These are phyloP conservation scores for Aethina tumida DNA, from an alignment of 1,140 invertebrate species.

Conservation along the genomic window DNA sequence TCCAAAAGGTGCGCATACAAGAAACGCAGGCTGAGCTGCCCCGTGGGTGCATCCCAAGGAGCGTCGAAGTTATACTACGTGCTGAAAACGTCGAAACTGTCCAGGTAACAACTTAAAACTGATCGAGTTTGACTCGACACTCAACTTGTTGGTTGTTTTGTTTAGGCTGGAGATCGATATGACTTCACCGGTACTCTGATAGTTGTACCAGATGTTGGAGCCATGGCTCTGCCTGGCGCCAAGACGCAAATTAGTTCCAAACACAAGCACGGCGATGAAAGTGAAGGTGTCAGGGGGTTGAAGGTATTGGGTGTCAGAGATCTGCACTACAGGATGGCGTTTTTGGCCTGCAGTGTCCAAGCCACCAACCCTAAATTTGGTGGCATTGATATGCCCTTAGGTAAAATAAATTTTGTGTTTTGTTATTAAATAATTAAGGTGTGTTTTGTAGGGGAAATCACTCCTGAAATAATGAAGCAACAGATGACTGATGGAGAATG, in stretches of 20 bases:
- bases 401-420: constrained; percentile 69
- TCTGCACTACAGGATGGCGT: constrained; percentile 90
- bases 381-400: constrained; percentile 63
- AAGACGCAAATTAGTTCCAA: constrained; percentile 70
- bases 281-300: constrained; percentile 79
- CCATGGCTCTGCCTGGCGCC: constrained; percentile 75
- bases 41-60: constrained; percentile 91
- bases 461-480: constrained; percentile 84
- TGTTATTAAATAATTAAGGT: neutral
- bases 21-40: constrained; percentile 97
- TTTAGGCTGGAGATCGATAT: constrained; percentile 64
- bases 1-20: constrained; percentile 97
- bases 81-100: constrained; percentile 95
- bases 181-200: constrained; percentile 97
- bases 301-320: constrained; percentile 91
- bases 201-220: constrained; percentile 92
- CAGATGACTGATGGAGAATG: constrained; percentile 94
- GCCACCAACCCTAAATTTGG: constrained; percentile 77
- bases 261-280: constrained; percentile 60
- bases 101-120: constrained; percentile 60
- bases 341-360: constrained; percentile 86
- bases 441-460: constrained; percentile 63
- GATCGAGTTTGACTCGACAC: constrained; percentile 7
- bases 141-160: too few relatives aligned
- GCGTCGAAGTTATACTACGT: constrained; percentile 91